Conservation (phyloP, 2,888 invertebrate genomes). For the Rhimphoctona megacephalus region DNA sequence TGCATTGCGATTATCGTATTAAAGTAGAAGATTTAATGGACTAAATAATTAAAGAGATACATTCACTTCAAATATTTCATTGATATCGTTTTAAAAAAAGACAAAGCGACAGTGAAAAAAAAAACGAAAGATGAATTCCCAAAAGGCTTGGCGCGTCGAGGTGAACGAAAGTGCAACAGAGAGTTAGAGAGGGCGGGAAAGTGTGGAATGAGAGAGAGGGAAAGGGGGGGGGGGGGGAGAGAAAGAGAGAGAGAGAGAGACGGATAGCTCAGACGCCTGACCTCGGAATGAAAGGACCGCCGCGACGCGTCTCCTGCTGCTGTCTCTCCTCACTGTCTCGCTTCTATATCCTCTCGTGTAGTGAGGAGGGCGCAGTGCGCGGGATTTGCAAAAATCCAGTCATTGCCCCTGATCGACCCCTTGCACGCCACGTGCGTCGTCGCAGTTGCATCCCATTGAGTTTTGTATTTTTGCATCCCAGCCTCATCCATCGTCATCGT, state of each 20-base stretch:
- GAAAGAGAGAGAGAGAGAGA: slow-evolving; percentile 35
- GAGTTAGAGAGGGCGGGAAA: slow-evolving; percentile 2
- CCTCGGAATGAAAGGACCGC: slow-evolving; percentile 72
- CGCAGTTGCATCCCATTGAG: slow-evolving; percentile 56
- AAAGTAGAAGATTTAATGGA: no score
- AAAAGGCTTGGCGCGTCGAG: slow-evolving; percentile 59
- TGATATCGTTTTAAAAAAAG: not conserved
- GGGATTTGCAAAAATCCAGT: slow-evolving; percentile 65
- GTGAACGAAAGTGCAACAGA: slow-evolving; percentile 39
- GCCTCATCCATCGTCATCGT: not conserved
- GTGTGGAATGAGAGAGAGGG: not conserved
- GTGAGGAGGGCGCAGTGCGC: slow-evolving; percentile 37
- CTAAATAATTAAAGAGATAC: no score
- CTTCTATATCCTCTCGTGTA: slow-evolving; percentile 34
- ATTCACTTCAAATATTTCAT: no score
- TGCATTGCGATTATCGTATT: no score
- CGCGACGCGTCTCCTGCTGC: slow-evolving; percentile 67
- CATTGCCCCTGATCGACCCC: slow-evolving; percentile 65
- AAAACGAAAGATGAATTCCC: slow-evolving; percentile 52
- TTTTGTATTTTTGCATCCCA: slow-evolving; percentile 30
- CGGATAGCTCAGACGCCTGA: slow-evolving; percentile 70
- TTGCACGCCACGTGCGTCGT: slow-evolving; percentile 63
- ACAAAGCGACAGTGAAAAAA: not conserved
- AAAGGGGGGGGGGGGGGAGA: slow-evolving; percentile 19
- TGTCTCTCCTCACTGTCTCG: slow-evolving; percentile 51